A percentile compares a stretch with the other conserved stretches of the same genome.
Evolutionary conservation across 2,797 vertebrate genomes (phyloP).

Genomic region (Morus bassanus): DNA sequence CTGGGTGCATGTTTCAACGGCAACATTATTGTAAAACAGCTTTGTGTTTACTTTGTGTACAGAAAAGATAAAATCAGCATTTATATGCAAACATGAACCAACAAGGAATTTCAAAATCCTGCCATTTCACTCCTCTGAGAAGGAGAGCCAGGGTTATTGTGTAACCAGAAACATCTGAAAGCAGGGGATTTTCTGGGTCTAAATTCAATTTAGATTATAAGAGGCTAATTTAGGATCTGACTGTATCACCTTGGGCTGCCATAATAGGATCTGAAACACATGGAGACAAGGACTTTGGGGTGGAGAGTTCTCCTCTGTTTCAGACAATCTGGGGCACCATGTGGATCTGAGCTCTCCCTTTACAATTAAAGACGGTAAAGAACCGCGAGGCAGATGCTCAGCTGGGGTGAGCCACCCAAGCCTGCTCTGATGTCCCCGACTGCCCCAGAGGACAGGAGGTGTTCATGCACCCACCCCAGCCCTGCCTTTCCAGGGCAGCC

Average conservation of each 20-base stretch:
- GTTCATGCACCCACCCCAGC: neutral
- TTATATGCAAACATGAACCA: conserved; percentile 72
- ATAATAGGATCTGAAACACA: conserved; percentile 25
- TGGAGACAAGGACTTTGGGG: neutral
- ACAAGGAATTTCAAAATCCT: conserved; percentile 69
- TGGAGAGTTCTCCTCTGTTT: neutral
- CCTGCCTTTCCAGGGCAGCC: neutral
- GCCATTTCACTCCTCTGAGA: conserved; percentile 53
- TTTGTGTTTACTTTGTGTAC: conserved; percentile 71
- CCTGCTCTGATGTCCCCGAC: neutral
- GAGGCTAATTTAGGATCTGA: conserved; percentile 48
- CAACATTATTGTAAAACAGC: conserved; percentile 64
- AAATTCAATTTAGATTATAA: conserved; percentile 67
- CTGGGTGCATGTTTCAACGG: conserved; percentile 55
- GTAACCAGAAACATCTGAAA: conserved; percentile 65
- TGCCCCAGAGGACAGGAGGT: fast-evolving
- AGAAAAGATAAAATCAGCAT: conserved; percentile 71
- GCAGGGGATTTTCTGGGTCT: conserved; percentile 57
- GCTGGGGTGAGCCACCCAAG: neutral
- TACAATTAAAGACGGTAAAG: neutral
- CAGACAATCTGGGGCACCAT: neutral
- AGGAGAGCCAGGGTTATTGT: conserved; percentile 68
- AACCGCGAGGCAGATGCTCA: neutral
- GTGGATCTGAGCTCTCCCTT: neutral
- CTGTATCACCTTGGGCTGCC: conserved; percentile 47